Percentiles rank a stretch among this genome's conserved stretches.
Conservation (phyloP, 1,140 invertebrate genomes). For the Papilio polyxenes region DNA sequence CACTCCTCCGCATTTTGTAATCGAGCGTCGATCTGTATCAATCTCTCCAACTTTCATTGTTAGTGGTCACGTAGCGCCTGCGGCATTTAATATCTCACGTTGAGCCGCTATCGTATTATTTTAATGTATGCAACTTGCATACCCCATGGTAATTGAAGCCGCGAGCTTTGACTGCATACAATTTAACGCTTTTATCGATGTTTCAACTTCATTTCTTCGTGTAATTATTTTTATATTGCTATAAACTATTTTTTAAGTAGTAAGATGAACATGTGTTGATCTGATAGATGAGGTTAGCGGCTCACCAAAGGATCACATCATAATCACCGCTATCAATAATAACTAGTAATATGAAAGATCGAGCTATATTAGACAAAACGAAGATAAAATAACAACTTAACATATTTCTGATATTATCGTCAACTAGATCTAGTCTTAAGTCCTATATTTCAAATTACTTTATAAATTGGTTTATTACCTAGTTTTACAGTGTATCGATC, state of each 20-base stretch:
- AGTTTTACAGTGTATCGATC: not conserved
- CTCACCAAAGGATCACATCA: not conserved
- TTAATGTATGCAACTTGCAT: constrained; percentile 18
- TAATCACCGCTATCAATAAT: not conserved
- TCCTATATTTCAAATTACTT: not conserved
- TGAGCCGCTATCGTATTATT: constrained; percentile 19
- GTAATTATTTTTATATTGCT: constrained; percentile 5
- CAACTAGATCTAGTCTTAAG: not conserved
- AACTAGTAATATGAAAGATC: not conserved
- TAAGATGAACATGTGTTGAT: not conserved
- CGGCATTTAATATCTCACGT: constrained; percentile 24
- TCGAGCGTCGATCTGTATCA: constrained; percentile 20
- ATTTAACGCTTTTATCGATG: constrained; percentile 2
- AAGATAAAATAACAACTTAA: not conserved
- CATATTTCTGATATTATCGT: not conserved
- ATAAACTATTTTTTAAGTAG: constrained; percentile 2
- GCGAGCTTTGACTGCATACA: not conserved
- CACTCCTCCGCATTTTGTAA: constrained; percentile 27
- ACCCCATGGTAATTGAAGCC: constrained; percentile 4
- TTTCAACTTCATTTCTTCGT: not conserved
- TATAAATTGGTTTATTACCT: not conserved
- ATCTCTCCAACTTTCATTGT: constrained; percentile 34
- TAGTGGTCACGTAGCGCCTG: constrained; percentile 21
- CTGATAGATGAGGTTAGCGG: not conserved
- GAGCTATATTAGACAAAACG: too few species aligned